phyloP scores from a whole-genome alignment of 2,113 vertebrate species.

The Phainopepla nitens region DNA sequence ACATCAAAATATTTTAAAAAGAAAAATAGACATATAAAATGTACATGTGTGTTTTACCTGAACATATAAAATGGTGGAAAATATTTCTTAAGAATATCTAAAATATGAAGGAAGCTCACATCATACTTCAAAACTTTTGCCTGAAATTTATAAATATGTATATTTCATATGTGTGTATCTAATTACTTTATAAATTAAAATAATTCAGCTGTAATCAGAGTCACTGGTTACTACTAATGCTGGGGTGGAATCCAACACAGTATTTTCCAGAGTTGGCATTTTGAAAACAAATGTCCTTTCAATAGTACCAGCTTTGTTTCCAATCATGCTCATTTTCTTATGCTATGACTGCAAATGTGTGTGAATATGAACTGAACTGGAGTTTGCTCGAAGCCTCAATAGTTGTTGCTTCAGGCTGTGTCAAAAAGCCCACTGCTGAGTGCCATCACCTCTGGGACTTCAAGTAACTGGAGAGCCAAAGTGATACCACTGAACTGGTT shows the following conservation, averaged over 20 bases:
- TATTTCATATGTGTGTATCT: not conserved
- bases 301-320: not conserved
- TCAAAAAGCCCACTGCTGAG: not conserved
- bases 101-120: not conserved
- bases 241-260: not conserved
- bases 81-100: not conserved
- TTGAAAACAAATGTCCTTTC: not conserved
- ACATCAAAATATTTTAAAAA: conserved; percentile 23
- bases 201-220: not conserved
- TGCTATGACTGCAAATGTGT: not conserved
- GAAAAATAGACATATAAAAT: not conserved
- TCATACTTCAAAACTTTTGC: not conserved
- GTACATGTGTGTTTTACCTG: not conserved
- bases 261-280: not conserved
- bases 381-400: not conserved
- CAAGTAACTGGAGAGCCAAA: not conserved
- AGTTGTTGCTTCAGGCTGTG: not conserved
- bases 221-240: not conserved
- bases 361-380: not conserved
- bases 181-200: not conserved
- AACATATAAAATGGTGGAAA: not conserved
- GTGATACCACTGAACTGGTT: not conserved
- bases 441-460: not conserved
- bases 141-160: not conserved
- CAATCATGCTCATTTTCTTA: not conserved